Percentiles rank a stretch among this genome's conserved stretches.
Evolutionary conservation across 2,113 vertebrate genomes (phyloP).

Genomic region (Thomomys bottae): DNA sequence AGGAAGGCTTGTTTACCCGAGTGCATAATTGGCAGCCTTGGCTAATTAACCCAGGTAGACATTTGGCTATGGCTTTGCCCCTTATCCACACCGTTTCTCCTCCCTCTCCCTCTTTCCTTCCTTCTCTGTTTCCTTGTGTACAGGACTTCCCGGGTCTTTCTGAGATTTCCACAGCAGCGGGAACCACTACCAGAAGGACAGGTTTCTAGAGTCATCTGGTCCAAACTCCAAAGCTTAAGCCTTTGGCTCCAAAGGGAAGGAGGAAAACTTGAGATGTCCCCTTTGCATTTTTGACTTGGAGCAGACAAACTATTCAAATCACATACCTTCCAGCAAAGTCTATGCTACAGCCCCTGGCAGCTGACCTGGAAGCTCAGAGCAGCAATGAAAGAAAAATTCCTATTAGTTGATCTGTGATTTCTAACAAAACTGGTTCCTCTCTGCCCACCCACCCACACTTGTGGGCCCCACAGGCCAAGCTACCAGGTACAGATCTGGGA

Average conservation of each 20-base stretch:
- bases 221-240: not conserved
- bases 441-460: not conserved
- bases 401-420: not conserved
- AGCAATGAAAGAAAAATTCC: not conserved
- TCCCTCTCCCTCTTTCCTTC: not conserved
- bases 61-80: fast-evolving
- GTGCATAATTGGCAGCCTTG: fast-evolving
- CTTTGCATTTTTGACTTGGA: not conserved
- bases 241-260: not conserved
- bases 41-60: not conserved
- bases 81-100: fast-evolving
- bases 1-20: too few species aligned
- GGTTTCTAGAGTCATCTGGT: not conserved
- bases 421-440: not conserved
- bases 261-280: not conserved
- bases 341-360: not conserved
- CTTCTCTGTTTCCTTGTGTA: not conserved
- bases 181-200: not conserved
- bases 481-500: not conserved
- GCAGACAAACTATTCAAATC: not conserved
- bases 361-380: not conserved
- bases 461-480: not conserved
- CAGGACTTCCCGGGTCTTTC: not conserved
- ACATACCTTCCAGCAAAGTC: not conserved
- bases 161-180: not conserved